These are phyloP conservation scores for Stegostoma tigrinum DNA, from an alignment of 2,113 vertebrate genomes.

Conservation along the genomic window DNA sequence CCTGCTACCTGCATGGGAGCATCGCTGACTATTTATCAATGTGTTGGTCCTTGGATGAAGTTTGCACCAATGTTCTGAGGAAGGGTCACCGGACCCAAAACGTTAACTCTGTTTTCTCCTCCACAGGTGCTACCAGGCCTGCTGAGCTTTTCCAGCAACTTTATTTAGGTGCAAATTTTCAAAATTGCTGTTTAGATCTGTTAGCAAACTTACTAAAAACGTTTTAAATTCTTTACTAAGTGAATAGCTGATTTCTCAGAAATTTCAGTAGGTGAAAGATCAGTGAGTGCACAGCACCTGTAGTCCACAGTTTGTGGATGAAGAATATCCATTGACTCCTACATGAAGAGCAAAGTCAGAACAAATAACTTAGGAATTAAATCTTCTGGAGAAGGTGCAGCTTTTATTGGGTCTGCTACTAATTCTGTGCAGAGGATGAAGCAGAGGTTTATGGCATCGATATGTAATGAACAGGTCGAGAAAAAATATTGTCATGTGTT, in stretches of 20 bases:
- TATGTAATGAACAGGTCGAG: neutral
- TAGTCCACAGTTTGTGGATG: neutral
- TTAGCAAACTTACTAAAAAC: too few species aligned
- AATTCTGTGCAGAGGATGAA: neutral
- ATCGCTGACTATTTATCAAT: neutral
- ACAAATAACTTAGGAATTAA: neutral
- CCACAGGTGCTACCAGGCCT: too few species aligned
- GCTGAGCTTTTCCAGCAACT: too few species aligned
- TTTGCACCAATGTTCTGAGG: too few species aligned
- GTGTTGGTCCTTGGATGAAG: too few species aligned
- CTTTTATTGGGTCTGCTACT: neutral
- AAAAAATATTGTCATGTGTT: neutral
- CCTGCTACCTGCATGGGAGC: neutral
- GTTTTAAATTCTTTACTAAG: neutral
- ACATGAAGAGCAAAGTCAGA: neutral
- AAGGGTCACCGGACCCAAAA: too few species aligned
- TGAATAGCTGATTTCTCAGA: neutral
- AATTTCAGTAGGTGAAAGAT: neutral
- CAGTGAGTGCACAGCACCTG: neutral
- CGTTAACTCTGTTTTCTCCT: too few species aligned
- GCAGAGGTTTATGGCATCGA: neutral
- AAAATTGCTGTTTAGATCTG: too few species aligned
- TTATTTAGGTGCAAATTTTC: too few species aligned
- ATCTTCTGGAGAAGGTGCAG: neutral
- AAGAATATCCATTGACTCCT: neutral